phyloP scores from a whole-genome alignment of 2,797 vertebrate genomes.

The Sarcoramphus papa region DNA sequence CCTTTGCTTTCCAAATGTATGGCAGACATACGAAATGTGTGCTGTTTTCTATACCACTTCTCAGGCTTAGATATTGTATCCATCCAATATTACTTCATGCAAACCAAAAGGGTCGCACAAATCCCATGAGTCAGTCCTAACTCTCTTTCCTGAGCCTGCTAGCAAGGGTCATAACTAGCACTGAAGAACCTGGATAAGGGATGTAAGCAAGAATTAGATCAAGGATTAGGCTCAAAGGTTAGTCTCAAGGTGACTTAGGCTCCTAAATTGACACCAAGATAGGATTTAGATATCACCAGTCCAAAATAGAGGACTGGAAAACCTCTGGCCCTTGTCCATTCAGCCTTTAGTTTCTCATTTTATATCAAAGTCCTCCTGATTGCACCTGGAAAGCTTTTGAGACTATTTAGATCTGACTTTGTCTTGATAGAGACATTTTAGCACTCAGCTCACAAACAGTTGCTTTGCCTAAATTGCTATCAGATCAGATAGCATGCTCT shows the following conservation, averaged over 20 bases:
- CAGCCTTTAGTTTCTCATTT: background rate
- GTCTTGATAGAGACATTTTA: background rate
- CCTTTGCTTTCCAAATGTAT: background rate
- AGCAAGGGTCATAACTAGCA: background rate
- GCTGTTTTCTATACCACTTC: background rate
- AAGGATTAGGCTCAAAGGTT: background rate
- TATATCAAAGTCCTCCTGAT: background rate
- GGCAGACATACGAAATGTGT: background rate
- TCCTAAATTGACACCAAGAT: background rate
- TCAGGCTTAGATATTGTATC: background rate
- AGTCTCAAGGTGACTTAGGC: background rate
- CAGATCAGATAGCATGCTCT: background rate
- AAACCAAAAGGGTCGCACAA: background rate
- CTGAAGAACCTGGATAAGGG: background rate
- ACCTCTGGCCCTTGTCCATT: background rate
- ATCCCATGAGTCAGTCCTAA: background rate
- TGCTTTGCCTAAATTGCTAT: background rate
- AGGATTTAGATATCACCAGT: background rate
- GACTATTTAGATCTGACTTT: background rate
- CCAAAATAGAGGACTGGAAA: background rate
- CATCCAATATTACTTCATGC: background rate
- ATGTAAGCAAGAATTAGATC: background rate
- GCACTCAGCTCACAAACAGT: background rate
- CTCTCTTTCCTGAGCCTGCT: background rate
- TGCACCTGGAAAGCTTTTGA: background rate